Evolutionary conservation across 2,113 vertebrate genomes (phyloP).

Genomic region (Pelusios castaneus): DNA sequence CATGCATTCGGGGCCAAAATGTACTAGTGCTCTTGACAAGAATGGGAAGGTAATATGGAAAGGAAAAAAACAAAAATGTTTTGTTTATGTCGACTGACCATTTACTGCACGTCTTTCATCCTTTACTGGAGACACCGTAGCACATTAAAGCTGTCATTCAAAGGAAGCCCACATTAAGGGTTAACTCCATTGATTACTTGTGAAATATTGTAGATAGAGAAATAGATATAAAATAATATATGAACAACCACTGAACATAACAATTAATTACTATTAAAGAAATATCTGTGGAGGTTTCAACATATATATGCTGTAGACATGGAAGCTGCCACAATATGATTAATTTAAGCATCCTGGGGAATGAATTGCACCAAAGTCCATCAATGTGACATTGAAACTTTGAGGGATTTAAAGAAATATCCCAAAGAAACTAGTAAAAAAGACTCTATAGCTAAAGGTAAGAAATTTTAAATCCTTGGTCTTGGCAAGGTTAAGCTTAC

Average conservation of each 20-base stretch:
- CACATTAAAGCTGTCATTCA: not conserved
- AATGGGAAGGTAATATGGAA: not conserved
- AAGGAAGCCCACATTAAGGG: not conserved
- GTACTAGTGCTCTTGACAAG: not conserved
- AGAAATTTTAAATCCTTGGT: not conserved
- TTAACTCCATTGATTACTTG: not conserved
- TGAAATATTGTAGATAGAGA: not conserved
- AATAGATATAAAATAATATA: not conserved
- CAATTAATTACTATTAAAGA: not conserved
- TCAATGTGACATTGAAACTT: not conserved
- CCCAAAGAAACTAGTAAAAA: not conserved
- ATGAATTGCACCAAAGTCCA: not conserved
- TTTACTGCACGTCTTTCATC: not conserved
- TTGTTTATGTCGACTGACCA: not conserved
- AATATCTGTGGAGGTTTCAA: not conserved
- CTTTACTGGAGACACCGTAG: not conserved
- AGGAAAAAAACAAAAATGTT: not conserved
- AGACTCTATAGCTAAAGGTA: not conserved
- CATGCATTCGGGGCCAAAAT: not conserved
- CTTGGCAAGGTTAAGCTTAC: not conserved
- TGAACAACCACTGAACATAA: not conserved
- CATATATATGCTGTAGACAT: not conserved
- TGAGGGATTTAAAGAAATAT: not conserved
- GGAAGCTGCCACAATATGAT: not conserved
- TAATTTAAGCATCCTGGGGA: not conserved